Evolutionary conservation across 2,113 vertebrate species (phyloP).

Genomic region (Chamaea fasciata): DNA sequence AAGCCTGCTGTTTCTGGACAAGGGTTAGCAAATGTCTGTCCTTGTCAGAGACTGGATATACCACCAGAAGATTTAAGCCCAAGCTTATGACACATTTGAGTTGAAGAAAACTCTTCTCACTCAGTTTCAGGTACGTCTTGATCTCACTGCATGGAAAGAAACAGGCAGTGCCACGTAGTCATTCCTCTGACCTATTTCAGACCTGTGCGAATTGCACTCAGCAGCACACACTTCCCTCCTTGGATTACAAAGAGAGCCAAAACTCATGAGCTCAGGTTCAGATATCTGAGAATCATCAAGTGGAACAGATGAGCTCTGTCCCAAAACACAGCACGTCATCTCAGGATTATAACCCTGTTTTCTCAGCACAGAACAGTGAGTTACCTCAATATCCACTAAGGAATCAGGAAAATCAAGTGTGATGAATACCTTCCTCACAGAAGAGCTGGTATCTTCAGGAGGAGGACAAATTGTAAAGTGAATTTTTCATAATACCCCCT

Average conservation of each 20-base stretch:
- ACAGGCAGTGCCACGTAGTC: accelerated
- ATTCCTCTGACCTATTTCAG: neutral
- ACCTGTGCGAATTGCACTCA: neutral
- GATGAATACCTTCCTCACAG: neutral
- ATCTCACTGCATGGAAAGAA: neutral
- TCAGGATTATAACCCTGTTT: neutral
- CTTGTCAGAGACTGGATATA: neutral
- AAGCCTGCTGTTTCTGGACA: neutral
- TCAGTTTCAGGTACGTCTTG: neutral
- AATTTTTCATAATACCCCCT: neutral
- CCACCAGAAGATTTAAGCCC: neutral
- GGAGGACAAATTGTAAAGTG: neutral
- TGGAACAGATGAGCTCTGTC: neutral
- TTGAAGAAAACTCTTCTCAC: neutral
- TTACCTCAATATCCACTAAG: neutral
- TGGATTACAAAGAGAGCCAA: neutral
- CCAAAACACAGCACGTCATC: neutral
- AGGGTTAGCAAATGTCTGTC: neutral
- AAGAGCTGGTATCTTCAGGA: neutral
- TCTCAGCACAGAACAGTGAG: neutral
- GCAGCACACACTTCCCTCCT: neutral
- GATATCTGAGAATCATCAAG: neutral
- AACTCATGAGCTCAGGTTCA: neutral
- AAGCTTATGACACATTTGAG: neutral
- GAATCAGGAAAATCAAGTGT: neutral